Base-by-base conservation (phyloP, 2,888 invertebrate genomes). In the Stenodema calcarata region DNA sequence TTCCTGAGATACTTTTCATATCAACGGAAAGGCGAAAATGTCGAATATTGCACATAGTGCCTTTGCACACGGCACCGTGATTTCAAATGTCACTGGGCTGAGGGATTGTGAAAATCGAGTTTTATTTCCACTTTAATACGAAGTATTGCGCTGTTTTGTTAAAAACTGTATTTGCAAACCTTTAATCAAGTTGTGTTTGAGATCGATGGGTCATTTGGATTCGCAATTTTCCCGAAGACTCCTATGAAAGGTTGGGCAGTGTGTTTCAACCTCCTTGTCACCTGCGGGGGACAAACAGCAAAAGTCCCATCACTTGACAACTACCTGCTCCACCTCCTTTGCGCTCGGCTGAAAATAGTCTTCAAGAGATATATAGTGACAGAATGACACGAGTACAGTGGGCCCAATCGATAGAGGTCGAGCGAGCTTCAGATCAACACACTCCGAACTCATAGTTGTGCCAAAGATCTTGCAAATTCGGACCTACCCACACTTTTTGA, bases 311-410 rank as follows among this genome's bases (percentile, higher is more conserved):
- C 73, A 18, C 41, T 73, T 73, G 35, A 73, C 73, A 35, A 73
- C 41, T 35, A 16, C 41, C 30, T 1, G 18, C 35, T n/a, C 18
- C 70, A 30, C 70, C 70, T 30, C 70, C 62, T 62, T 73, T 18
- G 35, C 18, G 16, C 35, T 16, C 35, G 18, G 73, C 73, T 30
- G 35, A 41, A 73, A 73, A 73, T 73, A 73, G 73, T 73, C 73
- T 73, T 73, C 35, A 73, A 73, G 73, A 62, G 62, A 62, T 62
- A 62, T 62, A 62, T 62, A 62, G 62, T 62, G 62, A 62, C 62
- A 62, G 62, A 23, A 62, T 23, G 62, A 62, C 62, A 62, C 18
- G 62, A 62, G 62, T 27, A 62, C 62, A 62, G 62, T 23, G 62
- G 62, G 62, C 62, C 62, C 62, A 62, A 62, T 62, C 62, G 62